Evolutionary conservation across 2,888 invertebrate genomes (phyloP).

Genomic region (Copidosoma aretas): DNA sequence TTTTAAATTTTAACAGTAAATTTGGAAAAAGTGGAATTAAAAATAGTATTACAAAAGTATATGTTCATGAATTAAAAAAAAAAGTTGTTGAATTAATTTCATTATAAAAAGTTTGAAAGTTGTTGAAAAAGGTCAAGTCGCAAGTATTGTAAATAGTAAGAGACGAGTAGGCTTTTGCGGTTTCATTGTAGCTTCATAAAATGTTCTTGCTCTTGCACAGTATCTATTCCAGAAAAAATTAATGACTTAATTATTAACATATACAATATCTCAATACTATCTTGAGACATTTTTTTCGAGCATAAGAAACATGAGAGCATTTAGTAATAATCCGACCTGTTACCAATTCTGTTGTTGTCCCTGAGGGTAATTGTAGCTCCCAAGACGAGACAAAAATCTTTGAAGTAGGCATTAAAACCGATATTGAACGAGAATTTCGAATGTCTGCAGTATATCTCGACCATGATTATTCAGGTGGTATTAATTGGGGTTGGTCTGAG

Average conservation of each 20-base stretch:
- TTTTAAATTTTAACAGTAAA: not conserved
- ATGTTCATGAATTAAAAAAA: slow-evolving; percentile 21
- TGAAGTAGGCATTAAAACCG: not conserved
- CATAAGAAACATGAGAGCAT: slow-evolving; percentile 25
- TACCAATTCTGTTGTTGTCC: slow-evolving; percentile 1
- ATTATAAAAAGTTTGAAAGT: slow-evolving; percentile 21
- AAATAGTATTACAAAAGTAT: slow-evolving; percentile 17
- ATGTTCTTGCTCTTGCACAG: slow-evolving; percentile 10
- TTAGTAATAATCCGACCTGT: slow-evolving; percentile 33
- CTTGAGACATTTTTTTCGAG: slow-evolving; percentile 30
- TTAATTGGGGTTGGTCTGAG: no score
- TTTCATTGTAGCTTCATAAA: slow-evolving; percentile 24
- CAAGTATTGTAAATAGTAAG: slow-evolving; percentile 10
- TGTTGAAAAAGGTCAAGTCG: not conserved
- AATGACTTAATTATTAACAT: slow-evolving; percentile 28
- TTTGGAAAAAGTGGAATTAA: not conserved
- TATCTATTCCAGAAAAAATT: slow-evolving; percentile 11
- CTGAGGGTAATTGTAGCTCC: not conserved
- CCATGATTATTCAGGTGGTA: no score
- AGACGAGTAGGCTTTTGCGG: slow-evolving; percentile 35
- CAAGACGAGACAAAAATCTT: slow-evolving; percentile 11
- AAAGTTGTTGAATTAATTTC: slow-evolving; percentile 16
- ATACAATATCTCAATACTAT: slow-evolving; percentile 23
- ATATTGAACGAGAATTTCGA: no score
- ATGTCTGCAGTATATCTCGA: no score